Evolutionary conservation across 2,113 vertebrate species (phyloP), one percentile per base, ranked within the genome.

Genomic region (Eublepharis macularius): DNA sequence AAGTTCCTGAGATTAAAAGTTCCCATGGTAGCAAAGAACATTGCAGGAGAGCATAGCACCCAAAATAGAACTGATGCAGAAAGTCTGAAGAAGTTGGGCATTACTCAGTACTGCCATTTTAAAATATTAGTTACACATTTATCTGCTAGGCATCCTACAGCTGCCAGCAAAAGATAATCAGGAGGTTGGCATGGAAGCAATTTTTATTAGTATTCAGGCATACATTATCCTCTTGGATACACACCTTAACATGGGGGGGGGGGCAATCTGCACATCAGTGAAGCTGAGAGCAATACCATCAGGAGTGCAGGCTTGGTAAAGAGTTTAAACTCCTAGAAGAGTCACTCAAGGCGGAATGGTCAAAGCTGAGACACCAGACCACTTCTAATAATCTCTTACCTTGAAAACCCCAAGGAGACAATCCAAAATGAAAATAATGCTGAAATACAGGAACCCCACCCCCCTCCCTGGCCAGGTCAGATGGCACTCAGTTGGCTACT

Each of bases 11-110:
- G 21, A 60, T 41, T 14, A 4, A 45, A 41, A 51, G 80, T 66
- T 81, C 65, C 43, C 65, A 81, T 72, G 49, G 68, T 82, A 73
- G 81, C 69, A 57, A 74, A 43, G 81, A 54, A 83, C 63, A 60
- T 43, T 83, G 81, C 54, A 65, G 54, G 45, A 51, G 11, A 45
- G 29, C 17, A 41, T 32, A 75, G 72, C 51, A 54, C 41, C 54
- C 39, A 75, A 83, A 75, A 75, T 45, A 83, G 81, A 83, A 83
- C 12, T 34, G 16, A 47, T 39, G 6, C 19, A 65, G 51, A 73
- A 29, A 54, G 57, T 83, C 70, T 63, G 17, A 16, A 63, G 81
- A 75, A 74, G 7, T 47, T 63, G n/a, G 16, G 54, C 36, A 74
- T 83, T 63, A 45, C 39, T 83, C 54, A 83, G 32, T 36, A 21